These are phyloP conservation scores for Trachelus stipa DNA, from an alignment of 2,888 invertebrate species.

Conservation along the genomic window DNA sequence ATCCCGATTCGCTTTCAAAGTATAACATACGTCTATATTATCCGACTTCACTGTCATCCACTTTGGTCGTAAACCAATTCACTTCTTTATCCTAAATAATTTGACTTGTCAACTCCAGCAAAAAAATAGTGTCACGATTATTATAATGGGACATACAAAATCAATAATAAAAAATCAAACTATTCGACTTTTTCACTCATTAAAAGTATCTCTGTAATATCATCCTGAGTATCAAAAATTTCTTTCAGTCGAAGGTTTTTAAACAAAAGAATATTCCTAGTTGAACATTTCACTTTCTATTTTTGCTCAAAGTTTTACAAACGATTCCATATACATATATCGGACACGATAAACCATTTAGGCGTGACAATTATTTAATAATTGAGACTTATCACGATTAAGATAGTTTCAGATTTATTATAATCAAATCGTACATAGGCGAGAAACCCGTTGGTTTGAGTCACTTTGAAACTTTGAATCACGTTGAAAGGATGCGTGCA, in stretches of 20 bases:
- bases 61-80: neutral
- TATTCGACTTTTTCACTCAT: too few species aligned
- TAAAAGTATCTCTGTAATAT: too few species aligned
- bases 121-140: neutral
- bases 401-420: neutral
- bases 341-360: neutral
- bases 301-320: neutral
- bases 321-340: neutral
- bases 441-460: neutral
- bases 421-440: neutral
- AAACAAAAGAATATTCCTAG: neutral
- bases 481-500: constrained; percentile 34
- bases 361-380: neutral
- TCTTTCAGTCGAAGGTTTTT: too few species aligned
- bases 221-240: too few species aligned
- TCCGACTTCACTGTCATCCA: neutral
- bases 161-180: neutral
- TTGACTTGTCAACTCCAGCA: neutral
- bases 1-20: neutral
- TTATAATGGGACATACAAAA: neutral
- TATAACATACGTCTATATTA: neutral
- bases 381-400: neutral
- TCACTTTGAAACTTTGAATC: neutral
- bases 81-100: neutral
- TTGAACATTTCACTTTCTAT: neutral